Evolutionary conservation across 2,113 vertebrate genomes (phyloP), one percentile per base, ranked within the genome.

Genomic region (Mormoops blainvillei): DNA sequence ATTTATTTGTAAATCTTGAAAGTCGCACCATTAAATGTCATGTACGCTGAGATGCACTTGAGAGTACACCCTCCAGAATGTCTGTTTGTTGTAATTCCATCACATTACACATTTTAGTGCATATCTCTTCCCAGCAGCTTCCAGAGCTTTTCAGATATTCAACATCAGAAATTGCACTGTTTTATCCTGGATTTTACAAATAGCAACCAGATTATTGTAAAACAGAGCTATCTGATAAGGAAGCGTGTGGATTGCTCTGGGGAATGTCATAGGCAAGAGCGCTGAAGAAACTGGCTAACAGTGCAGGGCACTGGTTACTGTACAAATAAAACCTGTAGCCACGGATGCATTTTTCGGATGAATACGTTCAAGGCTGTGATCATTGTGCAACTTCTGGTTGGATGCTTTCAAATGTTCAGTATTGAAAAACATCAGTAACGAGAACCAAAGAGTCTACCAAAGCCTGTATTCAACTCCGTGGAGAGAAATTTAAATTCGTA

Each of bases 171-270:
- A 96, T 87, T 96, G 86, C 91, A 92, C 97, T 43, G 6, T 97
- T 98, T 98, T 95, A 97, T 98, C 89, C 95, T 88, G 97, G 82
- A 89, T 98, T 97, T 98, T 96, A 63, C 97, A 98, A 98, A 98
- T 78, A 95, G 96, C 94, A 97, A 91, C 97, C 96, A 98, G 94
- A 85, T 98, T 97, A 95, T 87, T 98, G 95, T 97, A 85, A 95
- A 97, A 98, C 94, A 98, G 92, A 94, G 43, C 97, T 98, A 96
- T 97, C 97, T 98, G 98, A 94, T 98, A 97, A 96, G 80, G 84
- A 31, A 97, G 97, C 82, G 95, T 98, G 96, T 95, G 96, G 98
- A 98, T 98, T 98, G 94, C 41, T 80, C 97, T 94, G 86, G 41
- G 98, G 95, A 96, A 89, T 98, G 98, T 98, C 92, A 73, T 84